Evolutionary conservation across 2,113 vertebrate genomes (phyloP).

Genomic region (Podarcis muralis): DNA sequence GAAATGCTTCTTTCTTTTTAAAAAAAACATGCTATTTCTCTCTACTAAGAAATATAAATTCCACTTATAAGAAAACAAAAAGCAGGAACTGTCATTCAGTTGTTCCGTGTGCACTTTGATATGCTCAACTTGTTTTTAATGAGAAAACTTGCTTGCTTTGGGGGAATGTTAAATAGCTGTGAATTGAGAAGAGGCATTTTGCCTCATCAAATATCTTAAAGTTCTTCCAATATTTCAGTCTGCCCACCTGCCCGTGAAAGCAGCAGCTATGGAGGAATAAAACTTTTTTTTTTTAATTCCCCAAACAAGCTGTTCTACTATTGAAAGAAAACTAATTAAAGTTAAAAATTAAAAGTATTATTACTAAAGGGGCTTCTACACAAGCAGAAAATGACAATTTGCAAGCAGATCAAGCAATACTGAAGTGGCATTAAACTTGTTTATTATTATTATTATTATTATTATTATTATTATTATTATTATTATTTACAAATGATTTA

Average conservation of each 20-base stretch:
- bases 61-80: slow-evolving; percentile 5
- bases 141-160: slow-evolving; percentile 3
- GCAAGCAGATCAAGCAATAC: background rate
- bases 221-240: background rate
- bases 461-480: no score
- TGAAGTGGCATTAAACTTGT: background rate
- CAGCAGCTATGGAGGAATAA: background rate
- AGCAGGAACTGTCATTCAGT: background rate
- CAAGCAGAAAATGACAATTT: background rate
- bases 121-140: background rate
- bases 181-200: background rate
- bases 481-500: no score
- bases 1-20: background rate
- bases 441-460: background rate
- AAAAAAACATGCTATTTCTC: background rate
- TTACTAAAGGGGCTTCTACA: background rate
- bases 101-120: background rate
- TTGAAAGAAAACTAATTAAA: slow-evolving; percentile 12
- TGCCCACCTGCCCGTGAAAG: background rate
- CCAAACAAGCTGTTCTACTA: background rate
- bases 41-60: slow-evolving; percentile 4
- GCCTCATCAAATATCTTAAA: slow-evolving; percentile 22
- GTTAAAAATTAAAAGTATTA: background rate
- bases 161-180: slow-evolving; percentile 10
- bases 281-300: background rate